Conservation (phyloP, 37 sponge, comb jelly and placozoan genomes). For the Mnemiopsis leidyi region DNA sequence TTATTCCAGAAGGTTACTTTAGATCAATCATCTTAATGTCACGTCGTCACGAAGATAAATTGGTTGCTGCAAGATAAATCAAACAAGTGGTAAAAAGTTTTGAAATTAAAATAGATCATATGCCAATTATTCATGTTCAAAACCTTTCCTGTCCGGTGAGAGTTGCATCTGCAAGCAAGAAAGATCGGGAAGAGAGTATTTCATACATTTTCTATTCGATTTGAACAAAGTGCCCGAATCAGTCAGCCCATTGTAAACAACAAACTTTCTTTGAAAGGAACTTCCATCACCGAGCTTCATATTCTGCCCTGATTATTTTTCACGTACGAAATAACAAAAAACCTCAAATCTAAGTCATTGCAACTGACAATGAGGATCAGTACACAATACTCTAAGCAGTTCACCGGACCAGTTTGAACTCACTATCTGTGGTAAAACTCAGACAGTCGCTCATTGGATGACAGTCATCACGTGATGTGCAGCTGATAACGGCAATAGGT, state of each 20-base stretch:
- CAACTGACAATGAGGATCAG: not conserved
- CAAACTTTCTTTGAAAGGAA: conserved; percentile 20
- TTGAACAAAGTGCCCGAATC: not conserved
- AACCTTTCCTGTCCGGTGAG: not conserved
- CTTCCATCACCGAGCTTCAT: not conserved
- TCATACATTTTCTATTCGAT: not conserved
- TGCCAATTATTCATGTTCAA: no score
- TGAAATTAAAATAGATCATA: no score
- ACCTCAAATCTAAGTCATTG: not conserved
- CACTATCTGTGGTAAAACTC: no score
- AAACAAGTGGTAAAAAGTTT: no score
- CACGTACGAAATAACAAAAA: not conserved
- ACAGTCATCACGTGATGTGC: not conserved
- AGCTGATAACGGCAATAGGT: not conserved
- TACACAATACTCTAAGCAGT: not conserved
- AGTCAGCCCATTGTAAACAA: not conserved
- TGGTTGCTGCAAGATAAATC: no score
- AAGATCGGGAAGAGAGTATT: conserved; percentile 41
- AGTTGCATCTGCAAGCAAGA: conserved; percentile 50
- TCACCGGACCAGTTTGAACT: no score
- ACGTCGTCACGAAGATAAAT: no score
- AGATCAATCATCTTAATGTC: no score
- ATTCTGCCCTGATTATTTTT: not conserved
- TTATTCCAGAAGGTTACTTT: no score
- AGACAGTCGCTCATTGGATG: not conserved